Conservation (phyloP, 2,888 invertebrate species). For the Lomographa bimaculata region DNA sequence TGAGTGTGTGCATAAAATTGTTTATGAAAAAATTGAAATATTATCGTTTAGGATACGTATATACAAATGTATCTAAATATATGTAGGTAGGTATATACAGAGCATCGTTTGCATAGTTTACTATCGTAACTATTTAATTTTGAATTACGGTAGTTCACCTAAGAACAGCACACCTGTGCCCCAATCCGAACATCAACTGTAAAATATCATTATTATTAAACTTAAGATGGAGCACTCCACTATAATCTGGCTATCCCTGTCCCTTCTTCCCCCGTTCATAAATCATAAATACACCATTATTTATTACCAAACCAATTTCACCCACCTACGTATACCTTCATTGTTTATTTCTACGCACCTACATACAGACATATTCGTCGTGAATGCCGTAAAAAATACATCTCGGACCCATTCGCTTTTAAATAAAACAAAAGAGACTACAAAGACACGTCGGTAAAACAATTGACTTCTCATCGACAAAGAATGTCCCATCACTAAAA, state of each 20-base stretch:
- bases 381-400: conserved; percentile 60
- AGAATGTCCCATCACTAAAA: conserved; percentile 49
- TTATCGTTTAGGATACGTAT: no score
- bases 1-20: no score
- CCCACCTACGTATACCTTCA: conserved; percentile 60
- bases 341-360: conserved; percentile 66
- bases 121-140: no score
- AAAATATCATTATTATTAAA: conserved; percentile 41
- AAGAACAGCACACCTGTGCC: background rate
- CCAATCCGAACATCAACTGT: conserved; percentile 9
- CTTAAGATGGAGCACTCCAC: conserved; percentile 33
- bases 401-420: conserved; percentile 68
- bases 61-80: no score
- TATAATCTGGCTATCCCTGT: conserved; percentile 43
- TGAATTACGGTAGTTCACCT: no score
- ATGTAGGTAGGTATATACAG: no score
- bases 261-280: conserved; percentile 48
- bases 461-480: conserved; percentile 61
- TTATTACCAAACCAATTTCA: conserved; percentile 79
- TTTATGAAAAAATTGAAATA: no score
- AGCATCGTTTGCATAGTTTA: no score
- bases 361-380: conserved; percentile 49
- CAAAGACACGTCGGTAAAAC: conserved; percentile 81
- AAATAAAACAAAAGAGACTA: conserved; percentile 81
- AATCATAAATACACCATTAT: conserved; percentile 78